Percentiles rank a stretch among this genome's conserved stretches.
phyloP scores from a whole-genome alignment of 2,113 vertebrate genomes.

The Malurus melanocephalus region DNA sequence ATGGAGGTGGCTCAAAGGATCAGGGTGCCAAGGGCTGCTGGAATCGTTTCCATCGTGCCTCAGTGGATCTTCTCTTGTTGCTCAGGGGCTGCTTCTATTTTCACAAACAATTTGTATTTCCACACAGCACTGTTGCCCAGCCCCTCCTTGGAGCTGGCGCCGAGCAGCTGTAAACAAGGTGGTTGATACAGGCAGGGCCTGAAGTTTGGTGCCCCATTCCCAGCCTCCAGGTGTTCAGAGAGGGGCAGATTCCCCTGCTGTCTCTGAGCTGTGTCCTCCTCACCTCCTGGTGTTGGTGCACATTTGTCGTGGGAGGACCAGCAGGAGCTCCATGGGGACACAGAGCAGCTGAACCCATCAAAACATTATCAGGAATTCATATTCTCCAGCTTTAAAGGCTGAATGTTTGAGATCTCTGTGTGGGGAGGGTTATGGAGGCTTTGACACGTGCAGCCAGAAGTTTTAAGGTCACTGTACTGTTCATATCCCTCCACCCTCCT shows the following conservation, averaged over 20 bases:
- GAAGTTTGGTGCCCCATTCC: background rate
- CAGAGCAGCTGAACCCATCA: background rate
- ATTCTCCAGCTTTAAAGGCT: background rate
- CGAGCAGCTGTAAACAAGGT: constrained; percentile 27
- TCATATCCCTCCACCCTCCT: background rate
- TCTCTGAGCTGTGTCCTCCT: background rate
- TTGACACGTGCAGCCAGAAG: background rate
- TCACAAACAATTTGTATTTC: constrained; percentile 47
- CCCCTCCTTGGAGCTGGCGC: background rate
- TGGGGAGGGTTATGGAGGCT: background rate
- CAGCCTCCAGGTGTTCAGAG: background rate
- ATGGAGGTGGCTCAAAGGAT: constrained; percentile 11
- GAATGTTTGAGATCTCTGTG: background rate
- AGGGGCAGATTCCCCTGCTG: background rate
- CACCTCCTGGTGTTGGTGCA: background rate
- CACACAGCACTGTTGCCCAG: background rate
- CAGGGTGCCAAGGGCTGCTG: constrained; percentile 11
- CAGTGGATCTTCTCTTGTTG: constrained; percentile 44
- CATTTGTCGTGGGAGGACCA: rapidly evolving
- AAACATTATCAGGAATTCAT: background rate
- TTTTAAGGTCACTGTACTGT: background rate
- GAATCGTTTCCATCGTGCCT: background rate
- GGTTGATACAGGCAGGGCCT: background rate
- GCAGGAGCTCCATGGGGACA: background rate
- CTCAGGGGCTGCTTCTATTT: constrained; percentile 56